These are phyloP conservation scores for Diplazon laetatorius DNA, from an alignment of 2,888 invertebrate species.

Conservation along the genomic window DNA sequence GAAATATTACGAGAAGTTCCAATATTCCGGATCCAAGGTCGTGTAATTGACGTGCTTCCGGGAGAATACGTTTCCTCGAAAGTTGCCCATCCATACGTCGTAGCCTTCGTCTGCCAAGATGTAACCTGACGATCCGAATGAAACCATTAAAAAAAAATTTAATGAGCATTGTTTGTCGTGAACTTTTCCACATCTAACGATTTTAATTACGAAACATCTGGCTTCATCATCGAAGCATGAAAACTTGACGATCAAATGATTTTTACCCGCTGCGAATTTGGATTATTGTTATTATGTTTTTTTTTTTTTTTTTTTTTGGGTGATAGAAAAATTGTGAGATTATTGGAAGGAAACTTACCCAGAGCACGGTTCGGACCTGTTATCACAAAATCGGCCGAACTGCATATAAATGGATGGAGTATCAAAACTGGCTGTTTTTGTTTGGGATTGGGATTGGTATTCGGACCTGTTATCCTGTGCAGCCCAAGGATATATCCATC, in stretches of 20 bases:
- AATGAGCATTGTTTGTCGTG: too few species aligned
- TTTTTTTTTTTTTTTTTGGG: not conserved
- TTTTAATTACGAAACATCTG: too few species aligned
- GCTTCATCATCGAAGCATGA: too few species aligned
- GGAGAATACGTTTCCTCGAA: slow-evolving; percentile 86
- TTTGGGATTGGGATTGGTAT: slow-evolving; percentile 81
- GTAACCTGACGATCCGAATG: slow-evolving; percentile 70
- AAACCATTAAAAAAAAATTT: too few species aligned
- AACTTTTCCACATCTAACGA: too few species aligned
- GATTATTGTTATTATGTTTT: too few species aligned
- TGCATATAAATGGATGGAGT: slow-evolving; percentile 84
- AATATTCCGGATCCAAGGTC: slow-evolving; percentile 75
- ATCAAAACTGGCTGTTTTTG: slow-evolving; percentile 85
- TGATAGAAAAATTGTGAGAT: not conserved
- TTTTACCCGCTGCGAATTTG: too few species aligned
- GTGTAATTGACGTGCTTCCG: slow-evolving; percentile 83
- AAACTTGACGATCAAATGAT: too few species aligned
- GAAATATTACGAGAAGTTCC: slow-evolving; percentile 78
- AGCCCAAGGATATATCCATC: slow-evolving; percentile 91
- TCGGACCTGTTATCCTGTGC: slow-evolving; percentile 88
- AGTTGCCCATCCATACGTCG: slow-evolving; percentile 85
- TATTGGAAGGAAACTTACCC: slow-evolving; percentile 82
- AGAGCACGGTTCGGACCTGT: slow-evolving; percentile 88
- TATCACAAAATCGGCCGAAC: slow-evolving; percentile 89
- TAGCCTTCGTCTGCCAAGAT: slow-evolving; percentile 76